A percentile compares a stretch with the other conserved stretches of the same genome.
These are phyloP conservation scores for Alloplasta piceator DNA, from an alignment of 2,888 invertebrate species.

Conservation along the genomic window DNA sequence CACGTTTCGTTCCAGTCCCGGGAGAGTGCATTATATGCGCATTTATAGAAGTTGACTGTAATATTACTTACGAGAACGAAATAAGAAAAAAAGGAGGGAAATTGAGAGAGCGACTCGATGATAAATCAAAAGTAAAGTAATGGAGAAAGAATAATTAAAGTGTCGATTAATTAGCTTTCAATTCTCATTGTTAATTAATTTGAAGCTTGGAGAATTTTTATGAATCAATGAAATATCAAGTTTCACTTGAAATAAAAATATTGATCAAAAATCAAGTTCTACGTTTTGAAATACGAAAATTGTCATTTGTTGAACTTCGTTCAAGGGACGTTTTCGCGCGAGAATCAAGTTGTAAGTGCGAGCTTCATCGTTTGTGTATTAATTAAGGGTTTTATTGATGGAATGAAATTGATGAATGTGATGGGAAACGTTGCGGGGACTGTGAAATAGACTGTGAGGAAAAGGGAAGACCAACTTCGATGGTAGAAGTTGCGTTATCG, in stretches of 20 bases:
- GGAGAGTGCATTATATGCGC: constrained; percentile 53
- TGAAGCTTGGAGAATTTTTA: too few relatives aligned
- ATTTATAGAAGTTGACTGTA: constrained; percentile 51
- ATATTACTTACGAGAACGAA: constrained; percentile 36
- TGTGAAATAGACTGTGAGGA: constrained; percentile 32
- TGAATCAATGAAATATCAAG: too few relatives aligned
- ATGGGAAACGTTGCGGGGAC: neutral
- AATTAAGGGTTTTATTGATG: neutral
- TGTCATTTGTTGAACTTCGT: too few relatives aligned
- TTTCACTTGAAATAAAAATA: too few relatives aligned
- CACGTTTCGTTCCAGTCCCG: constrained; percentile 63
- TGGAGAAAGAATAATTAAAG: neutral
- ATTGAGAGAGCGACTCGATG: constrained; percentile 20
- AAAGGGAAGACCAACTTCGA: constrained; percentile 50
- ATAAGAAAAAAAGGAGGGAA: constrained; percentile 22
- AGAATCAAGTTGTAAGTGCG: too few relatives aligned
- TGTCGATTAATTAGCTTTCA: too few relatives aligned
- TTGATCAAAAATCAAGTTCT: too few relatives aligned
- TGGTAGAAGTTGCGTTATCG: constrained; percentile 74
- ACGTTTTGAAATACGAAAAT: too few relatives aligned
- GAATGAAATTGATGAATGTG: constrained; percentile 1
- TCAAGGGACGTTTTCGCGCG: too few relatives aligned
- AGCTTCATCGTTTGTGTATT: constrained; percentile 1
- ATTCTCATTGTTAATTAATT: too few relatives aligned
- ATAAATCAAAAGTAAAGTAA: constrained; percentile 41